Evolutionary conservation across 1,140 invertebrate species (phyloP).

Genomic region (Papilio dardanus): DNA sequence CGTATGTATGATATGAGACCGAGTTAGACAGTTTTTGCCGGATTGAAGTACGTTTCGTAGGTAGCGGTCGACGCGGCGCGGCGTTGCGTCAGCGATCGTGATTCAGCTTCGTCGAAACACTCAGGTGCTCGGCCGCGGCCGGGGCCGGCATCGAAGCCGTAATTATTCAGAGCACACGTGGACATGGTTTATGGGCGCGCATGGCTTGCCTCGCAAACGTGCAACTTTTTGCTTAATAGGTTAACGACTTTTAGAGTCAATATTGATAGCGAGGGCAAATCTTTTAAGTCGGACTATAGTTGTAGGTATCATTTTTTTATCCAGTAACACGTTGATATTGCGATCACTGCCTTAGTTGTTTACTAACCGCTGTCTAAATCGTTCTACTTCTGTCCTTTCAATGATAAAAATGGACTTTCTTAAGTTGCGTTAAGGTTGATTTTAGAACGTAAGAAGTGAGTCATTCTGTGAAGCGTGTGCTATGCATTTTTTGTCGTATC

Average conservation of each 20-base stretch:
- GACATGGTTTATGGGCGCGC: slow-evolving; percentile 64
- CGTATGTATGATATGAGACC: slow-evolving; percentile 25
- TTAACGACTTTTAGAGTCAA: slow-evolving; percentile 60
- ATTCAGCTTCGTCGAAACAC: slow-evolving; percentile 59
- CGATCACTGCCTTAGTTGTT: slow-evolving; percentile 19
- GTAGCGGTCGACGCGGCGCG: slow-evolving; percentile 42
- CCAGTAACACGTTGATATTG: slow-evolving; percentile 14
- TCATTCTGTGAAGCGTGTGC: slow-evolving; percentile 10
- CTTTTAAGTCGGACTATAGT: slow-evolving; percentile 33
- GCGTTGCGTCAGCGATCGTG: slow-evolving; percentile 60
- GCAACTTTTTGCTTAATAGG: slow-evolving; percentile 64
- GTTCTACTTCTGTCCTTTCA: not conserved
- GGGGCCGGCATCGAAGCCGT: slow-evolving; percentile 46
- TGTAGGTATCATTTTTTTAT: slow-evolving; percentile 14
- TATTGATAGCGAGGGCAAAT: slow-evolving; percentile 48
- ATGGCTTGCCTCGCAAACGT: slow-evolving; percentile 63
- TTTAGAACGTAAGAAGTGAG: not conserved
- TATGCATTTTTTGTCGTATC: slow-evolving; percentile 27
- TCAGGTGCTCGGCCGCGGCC: slow-evolving; percentile 46
- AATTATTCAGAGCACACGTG: slow-evolving; percentile 76
- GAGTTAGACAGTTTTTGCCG: slow-evolving; percentile 48
- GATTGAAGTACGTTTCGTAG: slow-evolving; percentile 44
- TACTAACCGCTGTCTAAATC: slow-evolving; percentile 28
- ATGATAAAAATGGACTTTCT: not conserved
- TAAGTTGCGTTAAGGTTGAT: not conserved